Evolutionary conservation across 2,113 vertebrate genomes (phyloP), one percentile per base, ranked within the genome.

Genomic region (Balaenoptera acutorostrata): DNA sequence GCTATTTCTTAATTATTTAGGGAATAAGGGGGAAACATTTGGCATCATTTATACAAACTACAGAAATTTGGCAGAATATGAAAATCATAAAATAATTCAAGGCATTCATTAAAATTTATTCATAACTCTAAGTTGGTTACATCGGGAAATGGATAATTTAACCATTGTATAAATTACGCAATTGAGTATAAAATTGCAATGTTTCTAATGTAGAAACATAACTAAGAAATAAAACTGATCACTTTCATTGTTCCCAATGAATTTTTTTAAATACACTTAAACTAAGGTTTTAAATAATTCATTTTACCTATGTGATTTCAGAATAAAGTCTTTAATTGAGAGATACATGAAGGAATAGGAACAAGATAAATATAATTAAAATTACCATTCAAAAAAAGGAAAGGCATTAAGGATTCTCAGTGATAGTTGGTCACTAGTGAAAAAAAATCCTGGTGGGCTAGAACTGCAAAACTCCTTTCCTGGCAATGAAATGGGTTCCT

Each of bases 131-230:
- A 93, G n/a, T 72, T 92, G n/a, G 64, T 46, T 93, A 33, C 57
- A 93, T 92, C 93, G 68, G 21, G 61, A 89, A 78, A 89, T 93
- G 55, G 77, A 77, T 96, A 95, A 93, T 96, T 96, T 82, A 89
- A 75, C n/a, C 93, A 25, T 61, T 61, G 1, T 72, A 84, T 84
- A 75, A 92, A 90, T 88, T 88, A 97, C 41, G 15, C 33, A 96
- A 31, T 44, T 95, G 46, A 90, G 36, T 92, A 90, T 92, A 92
- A 94, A 95, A 75, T 33, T 84, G 8, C 23, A 92, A 46, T 12
- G 21, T 74, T 90, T 71, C 84, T 87, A 93, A 95, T 68, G 63
- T 49, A 84, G 63, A 98, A 86, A 90, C 3, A 78, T 36, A 93
- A 93, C 33, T 61, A n/a, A 89, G n/a, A 87, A 49, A 87, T 80